Conservation (phyloP, 37 sponge, comb jelly and placozoan species). For the Hexactinellida sp. region DNA sequence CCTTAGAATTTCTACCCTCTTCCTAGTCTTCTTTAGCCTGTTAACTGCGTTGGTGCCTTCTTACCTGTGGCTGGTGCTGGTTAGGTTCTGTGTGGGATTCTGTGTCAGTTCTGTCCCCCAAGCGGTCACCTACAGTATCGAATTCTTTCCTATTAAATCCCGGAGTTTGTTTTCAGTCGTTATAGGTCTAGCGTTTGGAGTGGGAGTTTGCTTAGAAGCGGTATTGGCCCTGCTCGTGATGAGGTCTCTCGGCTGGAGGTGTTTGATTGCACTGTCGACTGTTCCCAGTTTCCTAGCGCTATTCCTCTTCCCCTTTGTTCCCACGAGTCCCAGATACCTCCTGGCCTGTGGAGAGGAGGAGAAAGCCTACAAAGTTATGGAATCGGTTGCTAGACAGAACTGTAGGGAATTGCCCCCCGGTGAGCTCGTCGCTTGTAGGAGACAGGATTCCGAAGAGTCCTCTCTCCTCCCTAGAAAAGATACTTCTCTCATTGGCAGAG, state of each 20-base stretch:
- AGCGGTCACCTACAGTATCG: background rate
- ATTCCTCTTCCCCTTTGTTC: slow-evolving; percentile 32
- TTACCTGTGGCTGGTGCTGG: background rate
- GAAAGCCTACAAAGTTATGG: slow-evolving; percentile 38
- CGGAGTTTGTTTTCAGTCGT: background rate
- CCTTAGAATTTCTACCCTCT: background rate
- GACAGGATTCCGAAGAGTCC: too few relatives aligned
- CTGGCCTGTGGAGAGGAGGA: slow-evolving; percentile 31
- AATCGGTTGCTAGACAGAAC: slow-evolving; percentile 34
- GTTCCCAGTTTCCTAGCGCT: background rate
- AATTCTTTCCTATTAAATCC: background rate
- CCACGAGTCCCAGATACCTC: slow-evolving; percentile 48
- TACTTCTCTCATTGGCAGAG: background rate
- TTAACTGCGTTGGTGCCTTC: background rate
- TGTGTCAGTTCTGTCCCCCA: background rate
- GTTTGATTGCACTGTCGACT: background rate
- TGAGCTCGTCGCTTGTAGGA: background rate
- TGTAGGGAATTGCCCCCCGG: slow-evolving; percentile 18
- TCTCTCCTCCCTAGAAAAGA: too few relatives aligned
- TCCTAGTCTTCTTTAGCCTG: background rate
- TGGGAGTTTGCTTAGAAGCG: background rate
- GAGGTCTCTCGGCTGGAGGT: background rate
- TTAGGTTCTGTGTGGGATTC: background rate
- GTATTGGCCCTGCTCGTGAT: slow-evolving; percentile 2
- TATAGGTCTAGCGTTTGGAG: background rate